A percentile compares a stretch with the other conserved stretches of the same genome.
Evolutionary conservation across 2,797 vertebrate genomes (phyloP).

Genomic region (Tragelaphus eurycerus): DNA sequence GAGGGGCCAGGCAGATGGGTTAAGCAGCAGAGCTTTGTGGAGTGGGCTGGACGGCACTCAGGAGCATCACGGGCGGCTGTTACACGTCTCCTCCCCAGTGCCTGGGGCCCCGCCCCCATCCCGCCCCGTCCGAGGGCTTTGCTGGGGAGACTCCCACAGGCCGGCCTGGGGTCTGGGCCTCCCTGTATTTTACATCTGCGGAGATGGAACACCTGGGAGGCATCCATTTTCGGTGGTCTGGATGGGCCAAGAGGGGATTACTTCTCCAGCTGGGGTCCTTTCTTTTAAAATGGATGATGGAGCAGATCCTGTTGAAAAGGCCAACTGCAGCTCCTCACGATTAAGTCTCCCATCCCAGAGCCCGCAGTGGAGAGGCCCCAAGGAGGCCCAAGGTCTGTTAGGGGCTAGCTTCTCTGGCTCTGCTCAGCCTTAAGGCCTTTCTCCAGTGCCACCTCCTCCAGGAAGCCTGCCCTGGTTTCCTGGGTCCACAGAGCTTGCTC

Average conservation of each 20-base stretch:
- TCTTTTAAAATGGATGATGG: neutral
- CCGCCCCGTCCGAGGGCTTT: neutral
- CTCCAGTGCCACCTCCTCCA: neutral
- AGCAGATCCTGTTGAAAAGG: neutral
- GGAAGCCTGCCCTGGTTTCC: neutral
- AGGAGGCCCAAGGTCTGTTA: neutral
- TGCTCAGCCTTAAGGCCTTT: neutral
- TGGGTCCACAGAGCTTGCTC: neutral
- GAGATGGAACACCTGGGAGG: neutral
- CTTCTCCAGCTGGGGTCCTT: slow-evolving; percentile 47
- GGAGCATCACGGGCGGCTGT: neutral
- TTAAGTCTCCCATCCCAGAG: neutral
- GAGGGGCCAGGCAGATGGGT: neutral
- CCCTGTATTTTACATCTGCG: neutral
- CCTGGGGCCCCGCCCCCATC: neutral
- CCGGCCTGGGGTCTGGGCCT: neutral
- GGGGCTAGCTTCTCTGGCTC: neutral
- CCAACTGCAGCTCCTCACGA: neutral
- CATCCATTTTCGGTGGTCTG: neutral
- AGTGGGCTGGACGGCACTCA: neutral
- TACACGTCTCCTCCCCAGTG: neutral
- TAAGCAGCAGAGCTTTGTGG: slow-evolving; percentile 22
- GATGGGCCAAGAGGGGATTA: neutral
- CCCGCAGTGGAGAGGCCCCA: neutral
- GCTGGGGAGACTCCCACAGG: neutral